These are phyloP conservation scores for Paedocypris sp. DNA, from an alignment of 2,113 vertebrate genomes.

Conservation along the genomic window DNA sequence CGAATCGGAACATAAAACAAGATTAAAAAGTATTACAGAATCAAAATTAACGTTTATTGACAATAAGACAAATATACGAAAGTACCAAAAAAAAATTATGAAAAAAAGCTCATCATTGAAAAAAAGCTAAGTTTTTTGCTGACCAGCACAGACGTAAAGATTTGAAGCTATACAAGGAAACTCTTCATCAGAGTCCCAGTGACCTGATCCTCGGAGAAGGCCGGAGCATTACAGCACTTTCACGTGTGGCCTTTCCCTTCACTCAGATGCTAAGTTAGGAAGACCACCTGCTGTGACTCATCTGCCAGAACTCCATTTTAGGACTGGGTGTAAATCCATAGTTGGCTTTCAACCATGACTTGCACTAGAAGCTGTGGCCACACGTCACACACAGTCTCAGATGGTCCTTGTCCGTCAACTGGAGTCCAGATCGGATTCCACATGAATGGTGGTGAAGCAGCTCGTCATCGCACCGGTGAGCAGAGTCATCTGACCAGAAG, in stretches of 20 bases:
- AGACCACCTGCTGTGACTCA: constrained; percentile 18
- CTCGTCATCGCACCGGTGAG: neutral
- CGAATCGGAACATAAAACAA: too few relatives aligned
- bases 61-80: too few relatives aligned
- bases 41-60: too few relatives aligned
- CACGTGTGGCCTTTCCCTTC: neutral
- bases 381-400: neutral
- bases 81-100: too few relatives aligned
- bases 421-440: neutral
- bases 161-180: neutral
- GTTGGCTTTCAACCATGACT: neutral
- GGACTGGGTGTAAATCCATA: neutral
- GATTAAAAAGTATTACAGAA: too few relatives aligned
- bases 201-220: neutral
- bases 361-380: neutral
- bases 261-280: neutral
- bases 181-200: neutral
- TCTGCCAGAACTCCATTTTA: constrained; percentile 22
- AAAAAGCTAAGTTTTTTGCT: neutral
- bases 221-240: neutral
- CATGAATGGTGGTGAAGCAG: neutral
- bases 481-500: constrained; percentile 13
- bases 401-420: constrained; percentile 8
- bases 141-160: neutral
- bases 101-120: too few relatives aligned